Conservation (phyloP, 2,113 vertebrate genomes). For the Phoxinus phoxinus region DNA sequence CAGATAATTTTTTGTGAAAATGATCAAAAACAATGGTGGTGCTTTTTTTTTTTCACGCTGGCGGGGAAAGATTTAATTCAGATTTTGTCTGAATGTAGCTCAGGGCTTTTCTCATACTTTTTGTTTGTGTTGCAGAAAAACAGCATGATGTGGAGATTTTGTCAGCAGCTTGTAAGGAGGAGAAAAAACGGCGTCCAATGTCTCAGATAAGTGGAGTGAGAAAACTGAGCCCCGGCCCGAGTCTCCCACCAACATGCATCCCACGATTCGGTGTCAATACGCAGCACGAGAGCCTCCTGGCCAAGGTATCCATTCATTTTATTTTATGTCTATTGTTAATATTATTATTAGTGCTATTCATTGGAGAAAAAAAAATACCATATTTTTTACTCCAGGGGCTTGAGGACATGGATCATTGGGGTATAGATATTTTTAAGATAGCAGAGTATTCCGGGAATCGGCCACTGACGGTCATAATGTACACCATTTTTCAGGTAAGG, state of each 20-base stretch:
- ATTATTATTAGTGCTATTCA: background rate
- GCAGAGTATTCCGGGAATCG: slow-evolving; percentile 86
- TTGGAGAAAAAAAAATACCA: background rate
- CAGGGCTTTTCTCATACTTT: background rate
- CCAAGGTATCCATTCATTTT: slow-evolving; percentile 72
- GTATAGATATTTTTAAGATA: slow-evolving; percentile 88
- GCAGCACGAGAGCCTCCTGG: slow-evolving; percentile 82
- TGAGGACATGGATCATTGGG: slow-evolving; percentile 88
- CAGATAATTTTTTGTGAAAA: too few species aligned
- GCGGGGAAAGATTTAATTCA: too few species aligned
- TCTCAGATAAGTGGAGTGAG: slow-evolving; percentile 87
- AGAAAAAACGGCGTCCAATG: slow-evolving; percentile 83
- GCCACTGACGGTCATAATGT: slow-evolving; percentile 88
- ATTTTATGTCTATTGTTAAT: background rate
- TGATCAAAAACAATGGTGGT: too few species aligned
- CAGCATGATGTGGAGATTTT: slow-evolving; percentile 89
- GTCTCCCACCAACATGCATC: slow-evolving; percentile 74
- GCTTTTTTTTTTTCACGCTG: too few species aligned
- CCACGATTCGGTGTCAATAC: slow-evolving; percentile 89
- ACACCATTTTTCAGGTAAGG: slow-evolving; percentile 91
- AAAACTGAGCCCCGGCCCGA: slow-evolving; percentile 74
- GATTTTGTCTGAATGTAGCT: background rate
- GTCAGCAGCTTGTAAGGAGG: slow-evolving; percentile 76
- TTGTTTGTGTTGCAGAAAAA: slow-evolving; percentile 79
- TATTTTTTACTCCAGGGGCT: slow-evolving; percentile 79